These are phyloP conservation scores for Rhopilema esculentum DNA, from an alignment of 30 jellyfish, hydroid and myxozoan species.

Conservation along the genomic window DNA sequence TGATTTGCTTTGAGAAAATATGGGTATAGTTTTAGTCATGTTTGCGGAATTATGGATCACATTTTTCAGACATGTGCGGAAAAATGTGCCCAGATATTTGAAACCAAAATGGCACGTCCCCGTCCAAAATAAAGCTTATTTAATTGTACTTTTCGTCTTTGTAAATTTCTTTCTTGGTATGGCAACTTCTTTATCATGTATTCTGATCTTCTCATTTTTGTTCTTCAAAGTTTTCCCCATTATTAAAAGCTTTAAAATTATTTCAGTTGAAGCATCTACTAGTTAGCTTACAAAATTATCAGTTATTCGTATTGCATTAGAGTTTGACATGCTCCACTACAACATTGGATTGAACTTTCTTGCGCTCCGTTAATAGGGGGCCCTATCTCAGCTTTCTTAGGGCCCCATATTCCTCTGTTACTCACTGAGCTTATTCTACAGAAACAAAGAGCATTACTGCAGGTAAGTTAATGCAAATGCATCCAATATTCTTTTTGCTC, in stretches of 20 bases:
- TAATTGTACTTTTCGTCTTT: background rate
- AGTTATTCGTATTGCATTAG: background rate
- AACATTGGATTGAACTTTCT: background rate
- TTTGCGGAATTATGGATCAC: too few relatives aligned
- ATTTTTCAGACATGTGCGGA: too few relatives aligned
- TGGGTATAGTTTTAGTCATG: too few relatives aligned
- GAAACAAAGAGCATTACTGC: background rate
- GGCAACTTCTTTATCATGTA: background rate
- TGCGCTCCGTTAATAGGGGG: background rate
- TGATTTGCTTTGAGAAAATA: too few relatives aligned
- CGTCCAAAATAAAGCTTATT: background rate
- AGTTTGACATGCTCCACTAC: too few relatives aligned
- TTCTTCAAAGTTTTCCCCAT: background rate
- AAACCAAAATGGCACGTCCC: background rate
- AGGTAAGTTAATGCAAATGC: background rate
- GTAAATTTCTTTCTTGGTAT: background rate
- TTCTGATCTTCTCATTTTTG: background rate
- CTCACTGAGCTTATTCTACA: background rate
- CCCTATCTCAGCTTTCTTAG: background rate
- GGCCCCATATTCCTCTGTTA: background rate
- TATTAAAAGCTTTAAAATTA: background rate
- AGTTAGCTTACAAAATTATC: too few relatives aligned
- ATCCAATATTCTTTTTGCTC: slow-evolving; percentile 3
- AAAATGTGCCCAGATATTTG: too few relatives aligned
- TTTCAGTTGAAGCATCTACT: background rate